Percentiles rank a stretch among this genome's conserved stretches.
Evolutionary conservation across 2,888 invertebrate species (phyloP).

Genomic region (Alcis repandata): DNA sequence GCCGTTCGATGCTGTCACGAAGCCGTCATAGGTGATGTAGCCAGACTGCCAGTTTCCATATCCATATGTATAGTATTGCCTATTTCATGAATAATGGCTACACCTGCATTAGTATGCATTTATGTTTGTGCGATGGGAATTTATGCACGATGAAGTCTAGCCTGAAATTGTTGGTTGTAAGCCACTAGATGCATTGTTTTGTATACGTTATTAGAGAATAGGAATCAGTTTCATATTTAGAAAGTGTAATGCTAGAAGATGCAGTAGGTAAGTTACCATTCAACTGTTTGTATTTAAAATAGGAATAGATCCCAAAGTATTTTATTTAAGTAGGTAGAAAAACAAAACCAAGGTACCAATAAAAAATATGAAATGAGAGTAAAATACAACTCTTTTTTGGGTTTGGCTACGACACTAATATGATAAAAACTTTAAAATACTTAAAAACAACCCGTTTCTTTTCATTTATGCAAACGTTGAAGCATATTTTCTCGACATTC

Average conservation of each 20-base stretch:
- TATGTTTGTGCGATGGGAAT: neutral
- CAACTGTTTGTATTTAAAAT: no score
- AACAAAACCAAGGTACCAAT: no score
- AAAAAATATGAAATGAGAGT: no score
- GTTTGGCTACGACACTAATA: no score
- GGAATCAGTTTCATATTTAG: neutral
- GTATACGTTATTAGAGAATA: neutral
- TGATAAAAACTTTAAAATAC: no score
- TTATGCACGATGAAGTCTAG: neutral
- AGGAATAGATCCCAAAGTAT: no score
- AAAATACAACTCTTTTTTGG: no score
- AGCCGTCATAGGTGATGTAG: constrained; percentile 27
- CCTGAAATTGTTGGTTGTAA: neutral
- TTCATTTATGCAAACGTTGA: neutral
- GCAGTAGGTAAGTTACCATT: neutral
- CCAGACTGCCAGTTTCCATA: constrained; percentile 10
- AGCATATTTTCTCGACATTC: neutral
- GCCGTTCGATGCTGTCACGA: constrained; percentile 44
- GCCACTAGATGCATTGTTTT: neutral
- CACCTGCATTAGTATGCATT: no score
- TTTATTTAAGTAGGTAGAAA: no score
- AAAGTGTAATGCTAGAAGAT: neutral
- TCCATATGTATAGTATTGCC: neutral
- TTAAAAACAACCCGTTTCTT: neutral
- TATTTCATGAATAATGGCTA: no score